These are phyloP conservation scores for Embidobia sp. DNA, from an alignment of 2,888 invertebrate genomes.

Conservation along the genomic window DNA sequence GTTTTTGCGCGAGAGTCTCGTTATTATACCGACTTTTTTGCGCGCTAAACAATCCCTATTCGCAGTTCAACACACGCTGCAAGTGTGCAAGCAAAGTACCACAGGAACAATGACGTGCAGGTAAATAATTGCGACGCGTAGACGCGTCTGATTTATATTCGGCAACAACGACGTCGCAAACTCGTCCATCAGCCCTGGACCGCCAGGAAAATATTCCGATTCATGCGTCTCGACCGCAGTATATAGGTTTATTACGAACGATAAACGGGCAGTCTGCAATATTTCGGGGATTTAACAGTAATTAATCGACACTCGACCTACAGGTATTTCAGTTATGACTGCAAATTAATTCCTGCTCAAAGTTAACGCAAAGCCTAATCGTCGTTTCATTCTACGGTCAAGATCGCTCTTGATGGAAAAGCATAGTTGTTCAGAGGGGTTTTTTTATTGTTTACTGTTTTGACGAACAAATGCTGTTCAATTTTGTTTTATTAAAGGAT, in stretches of 20 bases:
- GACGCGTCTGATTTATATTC: constrained; percentile 57
- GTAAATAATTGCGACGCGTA: constrained; percentile 60
- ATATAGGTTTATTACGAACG: constrained; percentile 52
- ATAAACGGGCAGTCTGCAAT: constrained; percentile 47
- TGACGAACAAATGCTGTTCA: too few relatives aligned
- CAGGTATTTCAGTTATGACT: constrained; percentile 21
- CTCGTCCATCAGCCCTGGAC: constrained; percentile 55
- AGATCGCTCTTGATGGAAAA: too few relatives aligned
- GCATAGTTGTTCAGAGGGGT: too few relatives aligned
- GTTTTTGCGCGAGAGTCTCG: constrained; percentile 11
- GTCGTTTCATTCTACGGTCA: too few relatives aligned
- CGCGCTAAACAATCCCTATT: constrained; percentile 24
- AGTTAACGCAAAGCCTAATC: too few relatives aligned
- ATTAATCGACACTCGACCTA: constrained; percentile 41
- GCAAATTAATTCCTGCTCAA: constrained; percentile 21
- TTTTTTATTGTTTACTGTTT: too few relatives aligned
- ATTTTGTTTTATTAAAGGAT: too few relatives aligned
- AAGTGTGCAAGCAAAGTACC: constrained; percentile 5
- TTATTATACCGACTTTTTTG: constrained; percentile 15
- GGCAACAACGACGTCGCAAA: constrained; percentile 44
- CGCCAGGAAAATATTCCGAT: constrained; percentile 52
- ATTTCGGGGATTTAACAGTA: constrained; percentile 33
- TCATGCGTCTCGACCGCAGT: constrained; percentile 27
- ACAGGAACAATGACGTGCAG: constrained; percentile 51
- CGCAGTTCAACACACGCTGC: neutral